Base-by-base conservation (phyloP, 2,797 vertebrate species). In the Cuculus canorus region DNA sequence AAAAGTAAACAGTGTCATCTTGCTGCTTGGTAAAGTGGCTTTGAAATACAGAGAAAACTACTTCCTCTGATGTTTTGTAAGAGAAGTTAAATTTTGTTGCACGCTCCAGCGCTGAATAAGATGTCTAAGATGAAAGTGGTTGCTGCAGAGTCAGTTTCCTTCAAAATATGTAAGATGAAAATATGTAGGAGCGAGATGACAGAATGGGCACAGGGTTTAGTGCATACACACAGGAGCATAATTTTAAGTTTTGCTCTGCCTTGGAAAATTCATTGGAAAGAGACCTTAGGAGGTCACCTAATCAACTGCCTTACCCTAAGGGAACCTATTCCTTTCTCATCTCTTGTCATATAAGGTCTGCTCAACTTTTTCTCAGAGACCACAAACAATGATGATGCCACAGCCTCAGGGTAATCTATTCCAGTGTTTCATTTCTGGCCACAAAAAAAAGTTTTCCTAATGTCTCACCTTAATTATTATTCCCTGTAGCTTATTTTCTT, bases 41-140 rank as follows among this genome's bases (percentile, higher is more conserved):
- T 89, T 90, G 90, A 92, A 94, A 95, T 52, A 80, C n/a, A 71
- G 65, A 68, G 59, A 68, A 95, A 92, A 47, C 2, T 3, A 54
- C 18, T 77, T 61, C 76, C 76, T 95, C 66, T 72, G 66, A 37
- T 76, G 25, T 18, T 83, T 5, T 37, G 28, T 75, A 79, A 41
- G 61, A 78, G 83, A 76, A 69, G 47, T 27, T 68, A 73, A 80
- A 77, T 88, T 88, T 79, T 82, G 5, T 66, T 69, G 33, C 9
- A 9, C 52, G 22, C 22, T 66, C 80, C 5, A 17, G 30, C 2
- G 4, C 21, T 87, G 66, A 79, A 85, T 83, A 71, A 50, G 33
- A 43, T 53, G 50, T 50, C 9, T 33, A 66, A 82, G 59, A 52
- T 18, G 13, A 85, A 92, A 84, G 60, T 17, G 8, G 35, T 63